These are phyloP conservation scores for Paramormyrops hopkinsi DNA, from an alignment of 2,797 vertebrate genomes.

Conservation along the genomic window DNA sequence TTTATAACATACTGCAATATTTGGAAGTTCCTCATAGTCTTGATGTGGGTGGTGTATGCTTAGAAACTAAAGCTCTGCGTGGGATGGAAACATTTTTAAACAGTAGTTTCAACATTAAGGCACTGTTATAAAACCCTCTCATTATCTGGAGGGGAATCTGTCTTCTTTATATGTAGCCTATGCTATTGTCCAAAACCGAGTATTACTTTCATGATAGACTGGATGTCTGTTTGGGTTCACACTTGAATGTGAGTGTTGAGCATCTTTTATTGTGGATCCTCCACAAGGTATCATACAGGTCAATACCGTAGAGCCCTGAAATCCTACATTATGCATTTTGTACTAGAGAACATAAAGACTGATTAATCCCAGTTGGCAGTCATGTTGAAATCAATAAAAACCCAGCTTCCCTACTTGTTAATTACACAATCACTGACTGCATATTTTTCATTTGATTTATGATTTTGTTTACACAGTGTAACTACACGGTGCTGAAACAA, in stretches of 20 bases:
- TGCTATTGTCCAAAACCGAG: not conserved
- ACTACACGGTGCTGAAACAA: not conserved
- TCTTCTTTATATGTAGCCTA: not conserved
- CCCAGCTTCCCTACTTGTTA: not conserved
- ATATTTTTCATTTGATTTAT: not conserved
- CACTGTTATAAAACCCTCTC: not conserved
- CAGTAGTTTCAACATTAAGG: not conserved
- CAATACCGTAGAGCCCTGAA: not conserved
- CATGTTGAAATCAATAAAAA: not conserved
- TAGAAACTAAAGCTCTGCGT: slow-evolving; percentile 6
- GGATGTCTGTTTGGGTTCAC: not conserved
- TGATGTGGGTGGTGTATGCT: slow-evolving; percentile 12
- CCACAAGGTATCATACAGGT: not conserved
- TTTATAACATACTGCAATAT: not conserved
- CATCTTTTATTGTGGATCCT: not conserved
- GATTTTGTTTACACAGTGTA: not conserved
- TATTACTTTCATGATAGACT: not conserved
- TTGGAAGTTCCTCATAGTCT: not conserved
- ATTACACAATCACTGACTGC: not conserved
- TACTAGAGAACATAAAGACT: not conserved
- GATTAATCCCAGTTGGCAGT: not conserved
- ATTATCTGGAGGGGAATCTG: not conserved
- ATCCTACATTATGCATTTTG: not conserved
- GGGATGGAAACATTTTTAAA: slow-evolving; percentile 19
- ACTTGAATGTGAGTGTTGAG: not conserved